A percentile compares a stretch with the other conserved stretches of the same genome.
phyloP scores from a whole-genome alignment of 2,888 invertebrate genomes.

The Clostera curtula region DNA sequence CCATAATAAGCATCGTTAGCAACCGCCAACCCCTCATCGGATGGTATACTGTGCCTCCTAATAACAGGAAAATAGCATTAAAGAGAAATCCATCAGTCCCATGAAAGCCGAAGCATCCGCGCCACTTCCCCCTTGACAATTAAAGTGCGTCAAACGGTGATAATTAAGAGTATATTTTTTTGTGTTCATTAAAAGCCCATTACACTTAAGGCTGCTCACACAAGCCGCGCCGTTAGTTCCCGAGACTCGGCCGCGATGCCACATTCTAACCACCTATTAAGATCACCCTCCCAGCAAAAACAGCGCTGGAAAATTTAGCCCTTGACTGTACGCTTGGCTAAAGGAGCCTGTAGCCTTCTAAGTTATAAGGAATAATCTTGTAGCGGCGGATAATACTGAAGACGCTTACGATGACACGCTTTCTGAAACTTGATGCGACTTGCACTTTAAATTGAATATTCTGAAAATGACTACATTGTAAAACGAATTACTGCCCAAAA shows the following conservation, averaged over 20 bases:
- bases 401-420: no score
- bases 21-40: no score
- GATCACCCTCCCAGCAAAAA: constrained; percentile 21
- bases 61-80: background rate
- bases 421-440: no score
- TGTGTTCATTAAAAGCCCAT: constrained; percentile 35
- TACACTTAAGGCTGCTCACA: constrained; percentile 31
- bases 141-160: constrained; percentile 17
- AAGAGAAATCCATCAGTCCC: background rate
- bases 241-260: constrained; percentile 14
- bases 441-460: no score
- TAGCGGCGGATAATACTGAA: no score
- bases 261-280: constrained; percentile 22
- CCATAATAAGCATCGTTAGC: no score
- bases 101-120: constrained; percentile 1
- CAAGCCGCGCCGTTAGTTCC: constrained; percentile 27
- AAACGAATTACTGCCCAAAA: no score
- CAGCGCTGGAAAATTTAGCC: constrained; percentile 16
- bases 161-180: constrained; percentile 28
- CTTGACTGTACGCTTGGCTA: constrained; percentile 16
- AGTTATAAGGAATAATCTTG: no score
- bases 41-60: no score
- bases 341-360: no score
- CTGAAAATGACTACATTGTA: no score
- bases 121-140: constrained; percentile 15